phyloP scores from a whole-genome alignment of 2,113 vertebrate genomes.

The Agapornis roseicollis region DNA sequence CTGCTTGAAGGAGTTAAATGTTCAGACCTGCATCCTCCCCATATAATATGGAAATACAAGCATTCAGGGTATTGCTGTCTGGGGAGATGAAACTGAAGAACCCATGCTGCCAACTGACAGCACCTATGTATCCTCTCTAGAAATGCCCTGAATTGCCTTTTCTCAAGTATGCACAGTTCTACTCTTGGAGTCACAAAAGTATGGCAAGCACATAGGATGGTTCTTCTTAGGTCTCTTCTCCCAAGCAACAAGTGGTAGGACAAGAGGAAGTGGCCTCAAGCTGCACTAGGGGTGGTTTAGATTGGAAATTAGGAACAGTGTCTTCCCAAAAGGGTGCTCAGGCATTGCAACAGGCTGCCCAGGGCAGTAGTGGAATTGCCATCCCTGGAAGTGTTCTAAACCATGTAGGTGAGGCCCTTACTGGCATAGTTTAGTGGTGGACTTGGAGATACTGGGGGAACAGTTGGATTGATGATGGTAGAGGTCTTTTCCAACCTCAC shows the following conservation, averaged over 20 bases:
- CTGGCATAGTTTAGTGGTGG: not conserved
- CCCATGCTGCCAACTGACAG: not conserved
- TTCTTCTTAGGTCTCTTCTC: not conserved
- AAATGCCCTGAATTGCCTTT: not conserved
- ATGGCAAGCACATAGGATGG: not conserved
- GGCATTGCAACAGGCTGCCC: not conserved
- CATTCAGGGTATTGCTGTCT: rapidly evolving
- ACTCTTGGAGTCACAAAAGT: not conserved
- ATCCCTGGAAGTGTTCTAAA: not conserved
- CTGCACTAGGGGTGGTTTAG: not conserved
- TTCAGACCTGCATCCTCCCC: not conserved
- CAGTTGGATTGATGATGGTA: not conserved
- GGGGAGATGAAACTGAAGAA: not conserved
- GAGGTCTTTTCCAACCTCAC: not conserved
- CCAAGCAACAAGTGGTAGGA: not conserved
- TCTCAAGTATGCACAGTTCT: not conserved
- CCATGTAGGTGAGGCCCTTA: not conserved
- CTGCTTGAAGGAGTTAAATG: not conserved
- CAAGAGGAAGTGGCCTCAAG: not conserved
- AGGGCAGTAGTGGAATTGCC: not conserved
- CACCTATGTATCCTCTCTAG: not conserved
- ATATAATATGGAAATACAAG: not conserved
- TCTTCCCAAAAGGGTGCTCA: not conserved
- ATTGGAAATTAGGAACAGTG: not conserved
- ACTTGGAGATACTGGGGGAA: not conserved